Conservation (phyloP, 1,140 invertebrate species). For the Drosophila dunni region DNA sequence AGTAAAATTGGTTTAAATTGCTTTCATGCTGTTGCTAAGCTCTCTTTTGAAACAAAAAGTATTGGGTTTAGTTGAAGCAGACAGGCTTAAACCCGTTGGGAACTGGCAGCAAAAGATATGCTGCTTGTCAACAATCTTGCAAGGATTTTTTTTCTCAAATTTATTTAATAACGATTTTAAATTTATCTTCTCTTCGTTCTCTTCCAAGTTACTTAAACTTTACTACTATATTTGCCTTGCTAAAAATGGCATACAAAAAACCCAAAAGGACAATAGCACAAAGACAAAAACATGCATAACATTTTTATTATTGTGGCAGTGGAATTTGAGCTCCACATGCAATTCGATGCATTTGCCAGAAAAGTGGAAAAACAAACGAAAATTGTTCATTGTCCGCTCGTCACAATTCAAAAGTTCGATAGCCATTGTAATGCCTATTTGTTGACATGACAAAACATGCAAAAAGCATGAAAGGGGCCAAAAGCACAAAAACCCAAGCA, state of each 20-base stretch:
- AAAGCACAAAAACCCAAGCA: neutral
- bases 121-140: neutral
- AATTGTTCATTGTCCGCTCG: neutral
- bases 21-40: neutral
- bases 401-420: slow-evolving; percentile 9
- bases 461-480: neutral
- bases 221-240: neutral
- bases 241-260: neutral
- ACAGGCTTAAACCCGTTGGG: slow-evolving; percentile 10
- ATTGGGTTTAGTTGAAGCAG: neutral
- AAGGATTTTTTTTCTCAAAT: neutral
- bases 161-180: neutral
- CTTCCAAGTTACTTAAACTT: too few species aligned
- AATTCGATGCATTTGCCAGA: slow-evolving; percentile 3
- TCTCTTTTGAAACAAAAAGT: neutral
- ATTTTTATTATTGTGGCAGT: neutral
- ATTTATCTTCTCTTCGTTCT: too few species aligned
- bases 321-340: slow-evolving; percentile 8
- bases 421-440: slow-evolving; percentile 32
- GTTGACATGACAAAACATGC: slow-evolving; percentile 22
- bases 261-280: neutral
- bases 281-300: neutral
- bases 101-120: neutral
- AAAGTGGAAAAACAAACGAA: neutral
- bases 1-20: slow-evolving; percentile 15